Evolutionary conservation across 2,888 invertebrate genomes (phyloP).

Genomic region (Marronus borbonicus): DNA sequence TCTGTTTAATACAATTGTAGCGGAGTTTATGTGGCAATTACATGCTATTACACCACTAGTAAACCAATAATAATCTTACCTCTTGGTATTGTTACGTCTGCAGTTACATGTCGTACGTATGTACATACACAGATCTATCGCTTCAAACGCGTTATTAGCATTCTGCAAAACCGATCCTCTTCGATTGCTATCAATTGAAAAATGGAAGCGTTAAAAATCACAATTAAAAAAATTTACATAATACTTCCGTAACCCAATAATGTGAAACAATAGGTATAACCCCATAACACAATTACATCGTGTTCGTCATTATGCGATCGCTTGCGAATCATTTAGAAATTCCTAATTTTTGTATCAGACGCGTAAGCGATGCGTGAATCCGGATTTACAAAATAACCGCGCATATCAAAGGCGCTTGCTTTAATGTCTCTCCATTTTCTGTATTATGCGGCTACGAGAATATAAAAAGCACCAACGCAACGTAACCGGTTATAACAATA

Average conservation of each 20-base stretch:
- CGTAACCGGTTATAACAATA: constrained; percentile 43
- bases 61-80: no score
- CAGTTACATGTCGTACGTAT: constrained; percentile 5
- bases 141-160: constrained; percentile 28
- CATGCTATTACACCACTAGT: neutral
- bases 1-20: no score
- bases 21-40: constrained; percentile 2
- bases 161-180: constrained; percentile 18
- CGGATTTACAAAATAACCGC: constrained; percentile 58
- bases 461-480: constrained; percentile 7
- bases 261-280: constrained; percentile 48
- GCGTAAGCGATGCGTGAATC: constrained; percentile 62
- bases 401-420: constrained; percentile 55
- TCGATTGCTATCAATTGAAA: constrained; percentile 33
- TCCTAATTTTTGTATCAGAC: constrained; percentile 61
- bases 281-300: constrained; percentile 29
- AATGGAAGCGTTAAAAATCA: constrained; percentile 46
- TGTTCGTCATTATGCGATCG: constrained; percentile 35
- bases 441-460: neutral
- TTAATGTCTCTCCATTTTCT: constrained; percentile 25
- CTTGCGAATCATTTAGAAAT: constrained; percentile 49
- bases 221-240: constrained; percentile 52
- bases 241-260: constrained; percentile 49
- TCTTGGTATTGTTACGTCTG: neutral
- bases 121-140: constrained; percentile 25